Conservation (phyloP, 1,140 invertebrate genomes). For the Lineus longissimus region DNA sequence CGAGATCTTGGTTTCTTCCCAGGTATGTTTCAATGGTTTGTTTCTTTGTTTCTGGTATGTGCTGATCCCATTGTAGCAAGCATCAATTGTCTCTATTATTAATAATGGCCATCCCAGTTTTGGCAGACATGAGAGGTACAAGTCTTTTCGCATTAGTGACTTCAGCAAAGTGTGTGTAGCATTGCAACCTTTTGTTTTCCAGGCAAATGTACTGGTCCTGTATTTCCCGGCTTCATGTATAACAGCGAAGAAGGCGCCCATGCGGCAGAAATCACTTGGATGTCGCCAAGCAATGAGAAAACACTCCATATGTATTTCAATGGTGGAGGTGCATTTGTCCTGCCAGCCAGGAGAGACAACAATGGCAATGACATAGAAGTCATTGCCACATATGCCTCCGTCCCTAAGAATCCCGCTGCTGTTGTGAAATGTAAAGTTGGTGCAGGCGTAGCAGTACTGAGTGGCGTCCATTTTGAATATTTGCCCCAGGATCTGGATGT, state of each 20-base stretch:
- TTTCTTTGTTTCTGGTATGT: not conserved
- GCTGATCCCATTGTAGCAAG: not conserved
- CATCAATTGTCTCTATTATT: not conserved
- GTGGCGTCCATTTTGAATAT: conserved; percentile 37
- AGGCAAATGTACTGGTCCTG: conserved; percentile 36
- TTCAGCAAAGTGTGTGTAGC: too few relatives aligned
- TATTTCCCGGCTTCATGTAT: conserved; percentile 32
- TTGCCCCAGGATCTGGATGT: conserved; percentile 59
- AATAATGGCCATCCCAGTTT: too few relatives aligned
- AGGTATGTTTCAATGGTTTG: conserved; percentile 25
- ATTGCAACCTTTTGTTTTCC: conserved; percentile 2
- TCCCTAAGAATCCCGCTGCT: conserved; percentile 20
- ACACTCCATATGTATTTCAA: conserved; percentile 25
- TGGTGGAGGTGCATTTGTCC: conserved; percentile 34
- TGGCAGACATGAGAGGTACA: too few relatives aligned
- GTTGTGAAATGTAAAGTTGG: conserved; percentile 33
- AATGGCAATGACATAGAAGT: conserved; percentile 8
- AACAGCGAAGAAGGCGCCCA: conserved; percentile 26
- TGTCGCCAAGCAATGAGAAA: not conserved
- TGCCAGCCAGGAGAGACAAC: not conserved
- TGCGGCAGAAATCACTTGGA: conserved; percentile 14
- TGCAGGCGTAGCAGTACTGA: conserved; percentile 30
- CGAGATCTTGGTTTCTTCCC: conserved; percentile 44
- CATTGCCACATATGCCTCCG: conserved; percentile 14
- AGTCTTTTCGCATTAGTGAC: too few relatives aligned